These are phyloP conservation scores for Leptinotarsa lineolata DNA, from an alignment of 1,140 invertebrate genomes.

Conservation along the genomic window DNA sequence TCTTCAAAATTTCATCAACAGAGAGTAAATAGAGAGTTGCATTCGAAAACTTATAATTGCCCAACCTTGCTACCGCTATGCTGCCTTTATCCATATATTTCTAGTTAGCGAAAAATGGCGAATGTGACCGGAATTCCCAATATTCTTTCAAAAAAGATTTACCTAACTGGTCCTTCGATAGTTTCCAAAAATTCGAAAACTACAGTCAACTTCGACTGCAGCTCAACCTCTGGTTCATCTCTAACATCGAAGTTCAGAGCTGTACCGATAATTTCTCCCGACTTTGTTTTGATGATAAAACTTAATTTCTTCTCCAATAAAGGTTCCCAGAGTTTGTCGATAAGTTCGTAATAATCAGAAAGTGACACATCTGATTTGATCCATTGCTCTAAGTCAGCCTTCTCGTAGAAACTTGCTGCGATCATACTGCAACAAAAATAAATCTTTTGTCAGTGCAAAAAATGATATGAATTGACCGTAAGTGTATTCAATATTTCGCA, in stretches of 20 bases:
- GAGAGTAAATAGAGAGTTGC: too few relatives aligned
- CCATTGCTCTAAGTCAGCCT: slow-evolving; percentile 81
- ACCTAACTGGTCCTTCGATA: slow-evolving; percentile 73
- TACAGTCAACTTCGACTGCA: slow-evolving; percentile 68
- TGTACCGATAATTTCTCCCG: slow-evolving; percentile 63
- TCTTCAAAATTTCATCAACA: too few relatives aligned
- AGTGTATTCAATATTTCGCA: too few relatives aligned
- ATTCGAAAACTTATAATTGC: too few relatives aligned
- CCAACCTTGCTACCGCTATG: too few relatives aligned
- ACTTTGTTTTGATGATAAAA: slow-evolving; percentile 65
- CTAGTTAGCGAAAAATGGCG: not conserved
- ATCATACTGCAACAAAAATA: slow-evolving; percentile 67
- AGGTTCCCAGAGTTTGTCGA: slow-evolving; percentile 69
- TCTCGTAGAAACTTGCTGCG: slow-evolving; percentile 79
- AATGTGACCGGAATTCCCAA: not conserved
- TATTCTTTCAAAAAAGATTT: slow-evolving; percentile 40
- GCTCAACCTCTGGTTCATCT: slow-evolving; percentile 74
- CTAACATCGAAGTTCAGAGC: slow-evolving; percentile 78
- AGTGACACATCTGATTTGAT: slow-evolving; percentile 66
- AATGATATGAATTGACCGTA: too few relatives aligned
- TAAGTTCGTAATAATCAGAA: slow-evolving; percentile 69
- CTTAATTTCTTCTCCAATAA: slow-evolving; percentile 72
- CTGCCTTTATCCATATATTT: too few relatives aligned
- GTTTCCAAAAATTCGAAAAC: slow-evolving; percentile 81
- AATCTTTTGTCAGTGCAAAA: too few relatives aligned